Percentiles rank a stretch among this genome's conserved stretches.
Conservation (phyloP, 2,113 vertebrate species). For the Pseudois nayaur region DNA sequence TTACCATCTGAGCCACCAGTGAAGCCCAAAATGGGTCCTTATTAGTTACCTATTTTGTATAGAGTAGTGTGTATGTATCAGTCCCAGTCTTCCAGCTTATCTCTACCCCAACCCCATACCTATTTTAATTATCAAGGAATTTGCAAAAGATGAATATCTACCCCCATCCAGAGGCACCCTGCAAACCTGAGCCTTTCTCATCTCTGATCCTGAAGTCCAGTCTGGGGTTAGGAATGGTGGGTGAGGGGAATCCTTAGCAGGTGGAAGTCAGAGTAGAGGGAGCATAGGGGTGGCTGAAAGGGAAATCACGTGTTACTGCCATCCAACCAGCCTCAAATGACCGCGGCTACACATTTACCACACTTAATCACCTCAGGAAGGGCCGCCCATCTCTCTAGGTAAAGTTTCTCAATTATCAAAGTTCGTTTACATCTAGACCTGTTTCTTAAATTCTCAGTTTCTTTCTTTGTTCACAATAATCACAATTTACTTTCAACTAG, state of each 20-base stretch:
- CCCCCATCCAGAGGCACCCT: neutral
- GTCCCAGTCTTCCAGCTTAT: neutral
- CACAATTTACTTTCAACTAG: neutral
- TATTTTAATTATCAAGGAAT: neutral
- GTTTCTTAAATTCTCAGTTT: neutral
- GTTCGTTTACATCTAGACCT: neutral
- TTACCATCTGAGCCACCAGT: neutral
- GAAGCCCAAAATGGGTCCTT: neutral
- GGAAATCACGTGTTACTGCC: too few species aligned
- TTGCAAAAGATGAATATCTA: neutral
- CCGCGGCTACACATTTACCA: neutral
- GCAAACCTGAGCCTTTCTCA: neutral
- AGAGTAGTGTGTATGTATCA: neutral
- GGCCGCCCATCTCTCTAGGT: neutral
- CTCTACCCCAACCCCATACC: neutral
- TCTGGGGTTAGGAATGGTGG: neutral
- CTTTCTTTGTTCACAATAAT: neutral
- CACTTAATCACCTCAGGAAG: neutral
- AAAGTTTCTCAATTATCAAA: neutral
- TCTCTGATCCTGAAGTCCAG: neutral
- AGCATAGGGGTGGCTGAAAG: neutral
- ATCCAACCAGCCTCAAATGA: neutral
- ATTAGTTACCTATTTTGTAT: neutral
- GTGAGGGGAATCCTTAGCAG: neutral
- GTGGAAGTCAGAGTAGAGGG: neutral